Evolutionary conservation across 2,888 invertebrate species (phyloP), one percentile per base, ranked within the genome.

Genomic region (Tenthredo distinguenda): DNA sequence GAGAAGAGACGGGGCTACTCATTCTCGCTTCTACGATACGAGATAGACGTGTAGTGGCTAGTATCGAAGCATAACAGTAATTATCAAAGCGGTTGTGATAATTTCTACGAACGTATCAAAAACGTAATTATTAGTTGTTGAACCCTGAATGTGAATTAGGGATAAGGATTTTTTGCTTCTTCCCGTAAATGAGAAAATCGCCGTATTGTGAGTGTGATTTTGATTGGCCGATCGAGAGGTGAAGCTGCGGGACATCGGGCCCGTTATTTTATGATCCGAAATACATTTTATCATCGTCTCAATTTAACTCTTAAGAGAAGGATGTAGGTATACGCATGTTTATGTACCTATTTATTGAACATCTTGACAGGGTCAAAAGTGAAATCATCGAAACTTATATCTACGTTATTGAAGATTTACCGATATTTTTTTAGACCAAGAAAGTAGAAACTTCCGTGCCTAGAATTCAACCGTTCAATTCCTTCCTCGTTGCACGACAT

Each of bases 361-460:
- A 31, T 50, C 18, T 31, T 40, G 21, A n/a, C 55, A 55, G 55
- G 77, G 77, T 77, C 77, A 77, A 31, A 50, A 77, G 77, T 77
- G 77, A 77, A 55, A 55, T 77, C 40, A 18, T 55, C 31, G 6
- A 72, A 74, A 74, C 26, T 74, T 21, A 40, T 21, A 31, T 43
- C 21, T 9, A 55, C 31, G 31, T 34, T 15, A 55, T 18, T 55
- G 34, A 77, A 74, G n/a, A 74, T 43, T 74, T 10, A 21, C 21
- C 1, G 31, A 74, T 18, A 43, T 43, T 21, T 37, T 37, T 72
- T 31, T 18, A 40, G 9, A 37, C 40, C 18, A 72, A 72, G 21
- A 40, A 72, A 40, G 72, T 72, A n/a, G 43, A 72, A 40, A 40
- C 21, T 37, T n/a, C 12, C n/a, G 40, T 26, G 4, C 21, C 21